phyloP scores from a whole-genome alignment of 2,888 invertebrate genomes.

The Tipula helvola region DNA sequence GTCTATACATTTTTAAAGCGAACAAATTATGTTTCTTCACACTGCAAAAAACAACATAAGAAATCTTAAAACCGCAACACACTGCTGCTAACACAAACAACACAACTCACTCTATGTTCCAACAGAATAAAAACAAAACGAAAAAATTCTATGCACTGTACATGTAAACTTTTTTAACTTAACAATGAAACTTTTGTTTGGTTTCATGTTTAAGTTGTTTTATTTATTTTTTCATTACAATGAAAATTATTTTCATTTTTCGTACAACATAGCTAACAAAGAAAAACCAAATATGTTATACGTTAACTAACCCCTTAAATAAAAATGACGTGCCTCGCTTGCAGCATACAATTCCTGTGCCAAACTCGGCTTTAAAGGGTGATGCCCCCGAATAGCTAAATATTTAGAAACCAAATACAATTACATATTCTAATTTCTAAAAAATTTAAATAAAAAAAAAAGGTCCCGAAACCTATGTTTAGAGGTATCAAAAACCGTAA shows the following conservation, averaged over 20 bases:
- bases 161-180: neutral
- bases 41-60: neutral
- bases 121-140: neutral
- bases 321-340: no score
- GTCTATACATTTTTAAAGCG: neutral
- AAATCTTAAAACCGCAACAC: neutral
- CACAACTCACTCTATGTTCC: neutral
- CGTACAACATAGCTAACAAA: neutral
- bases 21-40: neutral
- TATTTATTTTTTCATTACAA: neutral
- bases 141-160: no score
- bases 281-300: neutral
- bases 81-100: neutral
- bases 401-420: no score
- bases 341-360: no score
- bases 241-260: neutral
- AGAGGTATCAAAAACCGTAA: no score
- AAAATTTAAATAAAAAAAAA: no score
- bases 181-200: neutral
- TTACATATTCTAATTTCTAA: no score
- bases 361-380: no score
- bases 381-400: no score
- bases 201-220: neutral
- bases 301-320: no score
- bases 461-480: no score